Conservation (phyloP, 2,113 vertebrate genomes). For the Siniperca knerii region DNA sequence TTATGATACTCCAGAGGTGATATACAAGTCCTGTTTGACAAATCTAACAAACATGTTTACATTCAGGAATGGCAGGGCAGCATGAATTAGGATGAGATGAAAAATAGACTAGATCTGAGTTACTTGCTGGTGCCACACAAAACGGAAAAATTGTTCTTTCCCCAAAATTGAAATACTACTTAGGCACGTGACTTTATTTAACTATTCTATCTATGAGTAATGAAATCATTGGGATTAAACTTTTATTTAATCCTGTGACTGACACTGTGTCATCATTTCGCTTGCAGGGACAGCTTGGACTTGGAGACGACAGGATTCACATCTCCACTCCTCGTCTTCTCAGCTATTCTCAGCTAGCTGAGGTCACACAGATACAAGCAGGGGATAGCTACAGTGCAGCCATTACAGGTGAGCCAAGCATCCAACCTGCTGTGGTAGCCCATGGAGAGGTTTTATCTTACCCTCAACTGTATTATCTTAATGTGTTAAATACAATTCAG, state of each 20-base stretch:
- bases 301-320: conserved; percentile 53
- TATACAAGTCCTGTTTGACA: conserved; percentile 71
- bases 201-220: conserved; percentile 22
- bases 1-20: conserved; percentile 69
- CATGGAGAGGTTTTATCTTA: background rate
- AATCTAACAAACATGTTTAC: conserved; percentile 69
- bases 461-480: background rate
- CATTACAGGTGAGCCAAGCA: conserved; percentile 59
- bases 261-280: conserved; percentile 33
- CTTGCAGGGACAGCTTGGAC: conserved; percentile 74
- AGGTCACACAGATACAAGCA: conserved; percentile 55
- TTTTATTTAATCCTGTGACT: conserved; percentile 58
- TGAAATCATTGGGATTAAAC: conserved; percentile 47
- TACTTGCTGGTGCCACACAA: conserved; percentile 13
- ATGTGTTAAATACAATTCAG: conserved; percentile 9
- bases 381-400: conserved; percentile 69
- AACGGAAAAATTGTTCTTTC: conserved; percentile 24
- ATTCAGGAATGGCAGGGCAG: conserved; percentile 26
- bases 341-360: conserved; percentile 34
- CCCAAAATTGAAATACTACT: conserved; percentile 53
- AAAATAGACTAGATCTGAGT: conserved; percentile 17
- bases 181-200: conserved; percentile 42
- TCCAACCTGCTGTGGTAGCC: background rate
- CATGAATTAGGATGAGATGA: conserved; percentile 36
- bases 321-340: conserved; percentile 52